Percentiles rank a stretch among this genome's conserved stretches.
Conservation (phyloP, 2,797 vertebrate genomes). For the Catostomus latipinnis region DNA sequence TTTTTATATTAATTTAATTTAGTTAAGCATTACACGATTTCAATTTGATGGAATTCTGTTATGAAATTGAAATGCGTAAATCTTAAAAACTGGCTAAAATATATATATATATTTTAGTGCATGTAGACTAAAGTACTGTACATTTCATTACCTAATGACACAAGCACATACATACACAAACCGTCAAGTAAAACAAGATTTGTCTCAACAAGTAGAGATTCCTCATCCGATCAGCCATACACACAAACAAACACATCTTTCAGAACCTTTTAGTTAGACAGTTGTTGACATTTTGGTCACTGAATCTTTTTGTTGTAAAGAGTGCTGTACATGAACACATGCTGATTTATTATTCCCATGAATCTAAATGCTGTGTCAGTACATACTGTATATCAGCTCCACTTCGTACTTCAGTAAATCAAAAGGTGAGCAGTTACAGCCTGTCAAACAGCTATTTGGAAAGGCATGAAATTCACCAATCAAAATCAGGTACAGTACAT, state of each 20-base stretch:
- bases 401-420: conserved; percentile 15
- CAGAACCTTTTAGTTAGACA: conserved; percentile 17
- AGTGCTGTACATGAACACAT: conserved; percentile 8
- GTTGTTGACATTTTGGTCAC: conserved; percentile 28
- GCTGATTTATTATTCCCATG: conserved; percentile 5
- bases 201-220: conserved; percentile 35
- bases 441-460: not conserved
- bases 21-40: too few species aligned
- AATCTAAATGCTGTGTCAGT: conserved; percentile 5
- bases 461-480: not conserved
- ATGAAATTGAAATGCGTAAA: too few species aligned
- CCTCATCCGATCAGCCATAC: conserved; percentile 6
- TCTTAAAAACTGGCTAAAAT: too few species aligned
- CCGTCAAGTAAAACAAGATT: conserved; percentile 3
- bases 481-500: conserved; percentile 8
- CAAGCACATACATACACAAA: conserved; percentile 2
- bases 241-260: conserved; percentile 15
- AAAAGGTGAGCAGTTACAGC: not conserved
- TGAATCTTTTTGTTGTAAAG: not conserved
- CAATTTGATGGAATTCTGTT: too few species aligned
- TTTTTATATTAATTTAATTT: too few species aligned
- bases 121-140: not conserved
- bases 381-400: not conserved
- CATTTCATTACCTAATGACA: conserved; percentile 9
- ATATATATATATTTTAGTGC: too few species aligned